Evolutionary conservation across 2,113 vertebrate species (phyloP).

Genomic region (Amblyornis subalaris): DNA sequence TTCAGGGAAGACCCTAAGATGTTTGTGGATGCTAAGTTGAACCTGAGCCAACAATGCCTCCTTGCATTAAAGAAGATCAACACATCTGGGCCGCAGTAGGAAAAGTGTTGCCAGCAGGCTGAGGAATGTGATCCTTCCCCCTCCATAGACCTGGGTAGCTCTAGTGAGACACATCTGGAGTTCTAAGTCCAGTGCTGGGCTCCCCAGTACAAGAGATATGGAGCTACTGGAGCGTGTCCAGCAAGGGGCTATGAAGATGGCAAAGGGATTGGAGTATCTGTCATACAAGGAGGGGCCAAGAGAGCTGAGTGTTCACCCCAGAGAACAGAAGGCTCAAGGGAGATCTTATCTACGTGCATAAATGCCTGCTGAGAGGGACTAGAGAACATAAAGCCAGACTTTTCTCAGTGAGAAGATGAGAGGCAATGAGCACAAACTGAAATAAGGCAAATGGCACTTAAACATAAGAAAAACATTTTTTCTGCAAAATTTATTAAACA

Average conservation of each 20-base stretch:
- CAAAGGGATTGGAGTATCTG: not conserved
- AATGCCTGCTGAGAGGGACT: not conserved
- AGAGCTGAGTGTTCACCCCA: not conserved
- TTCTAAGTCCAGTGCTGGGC: not conserved
- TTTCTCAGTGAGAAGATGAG: not conserved
- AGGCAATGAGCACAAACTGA: not conserved
- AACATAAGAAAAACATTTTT: not conserved
- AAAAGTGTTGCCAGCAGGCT: not conserved
- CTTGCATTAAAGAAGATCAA: not conserved
- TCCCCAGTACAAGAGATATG: not conserved
- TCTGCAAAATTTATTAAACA: not conserved
- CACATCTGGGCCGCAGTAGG: not conserved
- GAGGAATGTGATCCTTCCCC: not conserved
- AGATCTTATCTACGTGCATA: not conserved
- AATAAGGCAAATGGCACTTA: not conserved
- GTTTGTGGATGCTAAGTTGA: not conserved
- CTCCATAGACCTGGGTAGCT: not conserved
- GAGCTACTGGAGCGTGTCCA: not conserved
- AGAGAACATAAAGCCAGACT: not conserved
- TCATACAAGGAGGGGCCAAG: not conserved
- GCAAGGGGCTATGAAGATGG: not conserved
- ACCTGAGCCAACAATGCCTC: not conserved
- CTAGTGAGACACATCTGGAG: no score
- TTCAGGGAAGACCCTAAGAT: not conserved
- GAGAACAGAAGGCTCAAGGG: not conserved